These are phyloP conservation scores for Leptatherina wallacei DNA, from an alignment of 2,797 vertebrate species.

Conservation along the genomic window DNA sequence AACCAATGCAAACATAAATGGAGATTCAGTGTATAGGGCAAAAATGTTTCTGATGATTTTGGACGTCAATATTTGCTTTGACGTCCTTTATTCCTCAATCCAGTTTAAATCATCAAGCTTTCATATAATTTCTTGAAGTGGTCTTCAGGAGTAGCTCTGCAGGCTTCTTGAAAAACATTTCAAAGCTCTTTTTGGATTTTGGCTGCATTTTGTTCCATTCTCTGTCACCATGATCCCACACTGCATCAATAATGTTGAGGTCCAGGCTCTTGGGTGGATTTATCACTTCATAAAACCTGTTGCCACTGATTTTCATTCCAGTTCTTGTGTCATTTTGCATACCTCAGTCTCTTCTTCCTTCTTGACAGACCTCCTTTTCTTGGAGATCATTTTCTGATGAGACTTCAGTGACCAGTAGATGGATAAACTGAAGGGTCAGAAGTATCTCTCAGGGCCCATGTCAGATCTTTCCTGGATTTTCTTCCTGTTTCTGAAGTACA, in stretches of 20 bases:
- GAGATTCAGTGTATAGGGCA: background rate
- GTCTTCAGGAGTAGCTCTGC: background rate
- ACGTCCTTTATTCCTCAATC: background rate
- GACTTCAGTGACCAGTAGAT: background rate
- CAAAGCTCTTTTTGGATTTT: background rate
- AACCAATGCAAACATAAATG: background rate
- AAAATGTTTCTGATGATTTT: background rate
- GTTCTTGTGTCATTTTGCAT: background rate
- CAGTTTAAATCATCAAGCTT: background rate
- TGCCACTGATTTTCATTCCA: background rate
- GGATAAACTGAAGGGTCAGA: background rate
- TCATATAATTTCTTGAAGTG: background rate
- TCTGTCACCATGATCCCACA: background rate
- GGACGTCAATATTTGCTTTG: background rate
- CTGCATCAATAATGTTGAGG: background rate
- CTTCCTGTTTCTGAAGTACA: no score
- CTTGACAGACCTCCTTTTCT: background rate
- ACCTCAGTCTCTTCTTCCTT: background rate
- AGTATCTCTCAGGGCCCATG: background rate
- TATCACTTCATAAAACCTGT: constrained; percentile 1
- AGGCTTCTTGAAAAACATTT: background rate
- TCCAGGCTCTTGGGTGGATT: background rate
- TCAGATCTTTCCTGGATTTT: background rate
- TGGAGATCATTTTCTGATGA: background rate
- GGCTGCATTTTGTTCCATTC: background rate